phyloP scores from a whole-genome alignment of 2,113 vertebrate genomes.

The Gallinago undulata region DNA sequence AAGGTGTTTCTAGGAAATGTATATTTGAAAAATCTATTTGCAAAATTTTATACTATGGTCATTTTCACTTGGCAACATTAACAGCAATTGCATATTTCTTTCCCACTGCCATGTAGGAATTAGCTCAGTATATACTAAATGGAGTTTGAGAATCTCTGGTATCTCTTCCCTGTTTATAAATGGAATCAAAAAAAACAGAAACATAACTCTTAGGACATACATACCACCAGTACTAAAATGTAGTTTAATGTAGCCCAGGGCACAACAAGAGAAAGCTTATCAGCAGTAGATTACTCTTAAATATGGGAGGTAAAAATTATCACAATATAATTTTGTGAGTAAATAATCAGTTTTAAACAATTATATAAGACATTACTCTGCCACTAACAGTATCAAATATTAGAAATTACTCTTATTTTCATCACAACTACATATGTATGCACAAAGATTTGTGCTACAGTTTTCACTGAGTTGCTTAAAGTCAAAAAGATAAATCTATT shows the following conservation, averaged over 20 bases:
- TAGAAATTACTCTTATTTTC: neutral
- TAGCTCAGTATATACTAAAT: neutral
- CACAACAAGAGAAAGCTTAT: neutral
- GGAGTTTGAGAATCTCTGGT: neutral
- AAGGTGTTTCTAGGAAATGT: neutral
- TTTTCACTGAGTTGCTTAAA: slow-evolving; percentile 23
- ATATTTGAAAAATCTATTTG: neutral
- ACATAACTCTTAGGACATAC: neutral
- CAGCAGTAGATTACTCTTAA: neutral
- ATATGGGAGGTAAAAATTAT: neutral
- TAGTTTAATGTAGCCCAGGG: neutral
- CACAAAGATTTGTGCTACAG: neutral
- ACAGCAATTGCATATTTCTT: neutral
- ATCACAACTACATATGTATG: neutral
- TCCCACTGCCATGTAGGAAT: neutral
- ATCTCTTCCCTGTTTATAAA: neutral
- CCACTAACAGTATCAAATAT: neutral
- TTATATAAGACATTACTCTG: neutral
- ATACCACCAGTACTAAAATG: neutral
- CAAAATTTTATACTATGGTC: neutral
- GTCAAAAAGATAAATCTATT: neutral
- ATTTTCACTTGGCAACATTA: neutral
- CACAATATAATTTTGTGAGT: neutral
- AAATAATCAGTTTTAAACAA: neutral
- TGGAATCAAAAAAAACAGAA: neutral